Evolutionary conservation across 2,113 vertebrate genomes (phyloP), one percentile per base, ranked within the genome.

Genomic region (Rutilus rutilus): DNA sequence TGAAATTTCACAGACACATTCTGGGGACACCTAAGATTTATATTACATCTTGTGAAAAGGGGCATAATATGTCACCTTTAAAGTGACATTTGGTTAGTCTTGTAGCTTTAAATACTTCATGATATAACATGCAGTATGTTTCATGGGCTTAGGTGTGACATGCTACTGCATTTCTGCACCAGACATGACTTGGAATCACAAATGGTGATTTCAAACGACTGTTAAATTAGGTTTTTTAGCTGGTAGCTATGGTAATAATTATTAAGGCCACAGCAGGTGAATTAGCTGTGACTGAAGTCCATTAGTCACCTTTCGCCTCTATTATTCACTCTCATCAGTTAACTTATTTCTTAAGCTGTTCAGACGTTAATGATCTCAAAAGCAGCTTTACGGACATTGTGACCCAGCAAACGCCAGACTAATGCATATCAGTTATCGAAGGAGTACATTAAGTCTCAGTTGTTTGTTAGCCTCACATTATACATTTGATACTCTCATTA

Each of bases 271-370:
- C 17, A 50, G n/a, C 50, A 64, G 15, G 8, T 81, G 65, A 81
- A 67, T 81, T 67, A 30, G 15, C 45, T 36, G 14, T n/a, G 17
- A 86, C 54, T 86, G 76, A 73, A 57, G 76, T 47, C 47, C 64
- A 80, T 86, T 80, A 59, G 50, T 67, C 42, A 67, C 27, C 62
- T 67, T 82, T 82, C 25, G 33, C 79, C 79, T 82, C 62, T 47
- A 52, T 82, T 67, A 52, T 67, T 33, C 27, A 77, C 10, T 30
- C 27, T 21, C 27, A 50, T 82, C 25, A 52, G 60, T 36, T 33
- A 5, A 69, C 9, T 81, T 50, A 30, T 65, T 64, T 64, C 14
- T 19, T 14, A 64, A 65, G 27, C 47, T 17, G n/a, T 21, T 65
- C 25, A 65, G 33, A 50, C 25, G 1, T 8, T 23, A 67, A 27